phyloP scores from a whole-genome alignment of 2,888 invertebrate genomes.

The Perizoma affinitatum region DNA sequence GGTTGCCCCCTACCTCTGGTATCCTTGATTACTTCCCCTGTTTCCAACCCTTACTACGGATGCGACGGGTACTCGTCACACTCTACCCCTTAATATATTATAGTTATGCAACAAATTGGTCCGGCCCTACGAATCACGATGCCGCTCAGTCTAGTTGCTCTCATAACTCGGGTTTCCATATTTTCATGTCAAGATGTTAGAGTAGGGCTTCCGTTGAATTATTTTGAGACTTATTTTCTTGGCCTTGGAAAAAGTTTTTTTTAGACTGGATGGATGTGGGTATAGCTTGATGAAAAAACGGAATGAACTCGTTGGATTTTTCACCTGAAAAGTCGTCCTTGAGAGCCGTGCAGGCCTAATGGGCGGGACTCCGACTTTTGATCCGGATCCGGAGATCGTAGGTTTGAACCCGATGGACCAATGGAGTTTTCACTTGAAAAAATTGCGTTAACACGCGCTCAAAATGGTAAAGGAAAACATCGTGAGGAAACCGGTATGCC shows the following conservation, averaged over 20 bases:
- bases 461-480: too few relatives aligned
- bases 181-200: slow-evolving; percentile 35
- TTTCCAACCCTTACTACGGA: slow-evolving; percentile 8
- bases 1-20: slow-evolving; percentile 2
- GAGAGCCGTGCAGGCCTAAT: too few relatives aligned
- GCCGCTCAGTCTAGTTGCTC: slow-evolving; percentile 43
- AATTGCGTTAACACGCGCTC: too few relatives aligned
- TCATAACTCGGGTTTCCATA: slow-evolving; percentile 39
- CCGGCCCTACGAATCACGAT: slow-evolving; percentile 55
- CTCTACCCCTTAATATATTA: slow-evolving; percentile 54
- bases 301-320: too few relatives aligned
- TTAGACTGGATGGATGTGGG: background rate
- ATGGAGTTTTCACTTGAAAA: too few relatives aligned
- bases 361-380: too few relatives aligned
- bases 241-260: background rate
- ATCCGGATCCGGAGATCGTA: too few relatives aligned
- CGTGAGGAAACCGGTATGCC: too few relatives aligned
- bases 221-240: background rate
- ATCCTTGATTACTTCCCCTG: background rate
- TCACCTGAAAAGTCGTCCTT: too few relatives aligned
- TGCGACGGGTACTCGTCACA: slow-evolving; percentile 28
- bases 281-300: background rate
- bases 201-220: slow-evolving; percentile 15
- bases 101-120: slow-evolving; percentile 64
- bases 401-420: too few relatives aligned